A percentile compares a stretch with the other conserved stretches of the same genome.
These are phyloP conservation scores for Clarias platycephalus DNA, from an alignment of 2,797 vertebrate genomes.

Conservation along the genomic window DNA sequence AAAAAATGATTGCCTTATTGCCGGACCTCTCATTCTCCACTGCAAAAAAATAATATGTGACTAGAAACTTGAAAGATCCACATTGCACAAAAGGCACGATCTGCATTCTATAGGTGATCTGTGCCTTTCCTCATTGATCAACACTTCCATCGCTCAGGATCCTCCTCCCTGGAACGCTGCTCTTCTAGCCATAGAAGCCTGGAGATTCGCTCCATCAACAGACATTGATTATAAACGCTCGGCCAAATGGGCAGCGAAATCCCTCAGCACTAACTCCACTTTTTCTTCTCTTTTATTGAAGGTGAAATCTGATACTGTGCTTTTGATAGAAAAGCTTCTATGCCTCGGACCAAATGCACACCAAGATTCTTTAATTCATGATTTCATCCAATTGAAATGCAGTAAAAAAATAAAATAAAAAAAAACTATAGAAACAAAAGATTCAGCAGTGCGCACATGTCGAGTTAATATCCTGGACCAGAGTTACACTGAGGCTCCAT, in stretches of 20 bases:
- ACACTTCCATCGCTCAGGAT: constrained; percentile 24
- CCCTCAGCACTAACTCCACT: constrained; percentile 15
- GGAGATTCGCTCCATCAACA: constrained; percentile 37
- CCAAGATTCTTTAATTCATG: not conserved
- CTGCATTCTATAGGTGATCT: constrained; percentile 15
- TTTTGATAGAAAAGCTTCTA: not conserved
- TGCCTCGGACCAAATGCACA: not conserved
- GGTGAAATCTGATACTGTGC: not conserved
- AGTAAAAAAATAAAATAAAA: not conserved
- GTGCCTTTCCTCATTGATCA: constrained; percentile 24
- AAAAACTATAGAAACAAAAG: not conserved
- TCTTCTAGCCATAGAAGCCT: not conserved
- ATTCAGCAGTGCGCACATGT: not conserved
- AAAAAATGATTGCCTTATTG: not conserved
- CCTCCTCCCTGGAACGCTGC: constrained; percentile 4
- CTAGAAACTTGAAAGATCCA: not conserved
- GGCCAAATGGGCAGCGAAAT: constrained; percentile 17
- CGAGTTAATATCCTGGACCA: not conserved
- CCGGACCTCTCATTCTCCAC: not conserved
- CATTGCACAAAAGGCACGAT: not conserved
- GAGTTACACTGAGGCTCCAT: not conserved
- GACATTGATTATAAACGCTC: constrained; percentile 26
- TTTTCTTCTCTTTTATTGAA: constrained; percentile 24
- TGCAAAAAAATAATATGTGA: not conserved
- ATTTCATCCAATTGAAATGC: not conserved